phyloP scores from a whole-genome alignment of 2,113 vertebrate genomes.

The Diglossa brunneiventris region DNA sequence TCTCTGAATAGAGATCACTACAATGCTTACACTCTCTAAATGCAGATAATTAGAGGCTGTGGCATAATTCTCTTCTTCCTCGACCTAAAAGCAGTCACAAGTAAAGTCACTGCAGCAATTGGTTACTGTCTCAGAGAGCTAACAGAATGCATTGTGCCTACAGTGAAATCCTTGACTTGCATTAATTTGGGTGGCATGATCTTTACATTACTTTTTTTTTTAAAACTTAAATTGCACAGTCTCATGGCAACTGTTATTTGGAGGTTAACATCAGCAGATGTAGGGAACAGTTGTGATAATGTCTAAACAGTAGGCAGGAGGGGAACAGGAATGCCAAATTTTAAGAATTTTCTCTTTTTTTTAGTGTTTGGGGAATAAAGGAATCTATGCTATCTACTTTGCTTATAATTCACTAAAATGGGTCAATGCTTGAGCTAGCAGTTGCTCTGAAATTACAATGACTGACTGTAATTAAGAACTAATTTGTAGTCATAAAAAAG shows the following conservation, averaged over 20 bases:
- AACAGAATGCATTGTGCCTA: not conserved
- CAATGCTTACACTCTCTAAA: slow-evolving; percentile 39
- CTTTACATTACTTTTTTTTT: not conserved
- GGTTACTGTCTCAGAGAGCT: not conserved
- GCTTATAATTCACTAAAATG: slow-evolving; percentile 60
- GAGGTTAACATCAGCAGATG: not conserved
- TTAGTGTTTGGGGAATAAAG: slow-evolving; percentile 36
- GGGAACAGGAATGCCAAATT: not conserved
- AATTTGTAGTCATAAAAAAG: slow-evolving; percentile 69
- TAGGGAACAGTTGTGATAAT: not conserved
- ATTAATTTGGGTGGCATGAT: not conserved
- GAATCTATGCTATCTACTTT: slow-evolving; percentile 3
- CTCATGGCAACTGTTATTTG: not conserved
- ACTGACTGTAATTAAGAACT: slow-evolving; percentile 68
- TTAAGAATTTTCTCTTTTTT: not conserved
- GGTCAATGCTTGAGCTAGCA: slow-evolving; percentile 58
- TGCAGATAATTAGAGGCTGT: slow-evolving; percentile 35
- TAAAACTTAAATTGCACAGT: not conserved
- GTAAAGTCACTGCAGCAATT: not conserved
- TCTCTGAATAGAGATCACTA: slow-evolving; percentile 11
- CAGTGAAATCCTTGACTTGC: not conserved
- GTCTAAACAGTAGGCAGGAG: not conserved
- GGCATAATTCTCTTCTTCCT: slow-evolving; percentile 14
- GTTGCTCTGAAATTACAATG: slow-evolving; percentile 61
- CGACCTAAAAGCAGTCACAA: not conserved